These are phyloP conservation scores for Scyliorhinus canicula DNA, from an alignment of 2,797 vertebrate genomes.

Conservation along the genomic window DNA sequence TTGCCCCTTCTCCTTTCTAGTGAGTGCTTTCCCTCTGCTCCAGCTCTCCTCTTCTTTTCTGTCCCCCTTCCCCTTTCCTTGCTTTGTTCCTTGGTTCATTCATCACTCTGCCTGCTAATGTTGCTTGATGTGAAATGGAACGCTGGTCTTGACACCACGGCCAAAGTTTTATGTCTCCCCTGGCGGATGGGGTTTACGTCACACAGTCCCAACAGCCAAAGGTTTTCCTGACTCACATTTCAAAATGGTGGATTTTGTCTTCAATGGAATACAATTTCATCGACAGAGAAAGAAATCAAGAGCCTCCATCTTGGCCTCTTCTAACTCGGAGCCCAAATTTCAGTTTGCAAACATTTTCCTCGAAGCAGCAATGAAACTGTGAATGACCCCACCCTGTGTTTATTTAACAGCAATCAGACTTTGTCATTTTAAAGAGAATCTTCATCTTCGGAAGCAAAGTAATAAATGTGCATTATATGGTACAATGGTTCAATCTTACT, in stretches of 20 bases:
- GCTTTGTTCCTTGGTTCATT: background rate
- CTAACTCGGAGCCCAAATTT: background rate
- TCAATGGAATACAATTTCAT: background rate
- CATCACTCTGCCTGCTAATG: background rate
- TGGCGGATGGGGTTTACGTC: too few species aligned
- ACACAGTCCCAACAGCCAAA: too few species aligned
- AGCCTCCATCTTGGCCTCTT: background rate
- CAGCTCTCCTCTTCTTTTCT: background rate
- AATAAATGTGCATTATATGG: background rate
- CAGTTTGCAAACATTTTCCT: background rate
- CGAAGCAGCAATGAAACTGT: background rate
- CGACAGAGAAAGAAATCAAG: background rate
- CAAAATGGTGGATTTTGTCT: background rate
- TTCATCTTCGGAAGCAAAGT: background rate
- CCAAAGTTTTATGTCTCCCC: too few species aligned
- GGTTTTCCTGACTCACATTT: background rate
- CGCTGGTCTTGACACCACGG: too few species aligned
- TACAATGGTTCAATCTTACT: background rate
- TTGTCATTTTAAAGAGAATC: background rate
- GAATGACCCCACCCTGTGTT: background rate
- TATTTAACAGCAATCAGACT: background rate
- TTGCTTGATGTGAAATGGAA: background rate
- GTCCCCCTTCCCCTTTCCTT: background rate
- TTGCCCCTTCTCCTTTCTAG: background rate
- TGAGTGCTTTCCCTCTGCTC: background rate